These are phyloP conservation scores for Rotaria magnacalcarata DNA, from an alignment of 2,888 invertebrate genomes.

Conservation along the genomic window DNA sequence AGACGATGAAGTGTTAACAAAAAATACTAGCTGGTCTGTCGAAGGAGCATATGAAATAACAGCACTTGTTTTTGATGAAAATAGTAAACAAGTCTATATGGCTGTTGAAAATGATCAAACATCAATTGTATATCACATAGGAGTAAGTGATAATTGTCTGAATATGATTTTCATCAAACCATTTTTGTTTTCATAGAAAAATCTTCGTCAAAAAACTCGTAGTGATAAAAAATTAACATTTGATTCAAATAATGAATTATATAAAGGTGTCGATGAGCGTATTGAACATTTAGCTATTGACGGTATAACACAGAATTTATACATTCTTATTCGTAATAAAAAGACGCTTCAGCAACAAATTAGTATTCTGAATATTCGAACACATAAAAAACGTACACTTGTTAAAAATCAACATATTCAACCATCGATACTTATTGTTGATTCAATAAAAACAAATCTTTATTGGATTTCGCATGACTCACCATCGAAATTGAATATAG, in stretches of 20 bases:
- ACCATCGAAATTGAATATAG: not conserved
- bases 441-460: not conserved
- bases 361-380: not conserved
- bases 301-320: not conserved
- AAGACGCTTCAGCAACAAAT: not conserved
- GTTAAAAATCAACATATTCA: not conserved
- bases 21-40: not conserved
- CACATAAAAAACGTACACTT: not conserved
- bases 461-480: slow-evolving; percentile 22
- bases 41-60: not conserved
- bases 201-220: not conserved
- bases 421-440: not conserved
- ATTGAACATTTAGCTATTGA: slow-evolving; percentile 15
- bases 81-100: not conserved
- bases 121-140: not conserved
- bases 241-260: not conserved
- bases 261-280: not conserved
- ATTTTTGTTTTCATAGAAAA: not conserved
- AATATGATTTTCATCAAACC: not conserved
- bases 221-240: not conserved
- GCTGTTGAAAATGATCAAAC: not conserved
- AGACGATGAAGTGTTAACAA: not conserved
- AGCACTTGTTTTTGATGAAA: not conserved
- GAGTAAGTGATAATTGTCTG: not conserved
- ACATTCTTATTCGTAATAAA: not conserved